Base-by-base conservation (phyloP, 2,797 vertebrate species). In the Pseudochromis fuscus region DNA sequence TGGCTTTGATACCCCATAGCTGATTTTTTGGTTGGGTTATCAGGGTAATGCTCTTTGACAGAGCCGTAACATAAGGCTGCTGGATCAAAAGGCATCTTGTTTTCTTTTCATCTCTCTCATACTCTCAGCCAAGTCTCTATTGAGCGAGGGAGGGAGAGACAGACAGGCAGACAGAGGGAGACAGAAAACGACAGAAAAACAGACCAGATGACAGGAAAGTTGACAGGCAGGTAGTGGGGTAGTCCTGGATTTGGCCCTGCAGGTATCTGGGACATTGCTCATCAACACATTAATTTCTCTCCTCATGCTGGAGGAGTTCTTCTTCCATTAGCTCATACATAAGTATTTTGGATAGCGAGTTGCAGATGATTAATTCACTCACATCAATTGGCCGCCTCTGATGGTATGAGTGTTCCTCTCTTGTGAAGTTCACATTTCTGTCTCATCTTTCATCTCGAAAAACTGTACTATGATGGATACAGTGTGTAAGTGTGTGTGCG, bases 81-180 rank as follows among this genome's bases (percentile, higher is more conserved):
- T 55, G 77, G 83, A 91, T 93, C 85, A 89, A 87, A 89, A 85
- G 68, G 59, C 77, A 81, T 87, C 91, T 90, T 90, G 82, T 89
- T 89, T 92, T 86, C 84, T 85, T 87, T 89, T 89, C 86, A 85
- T 91, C 82, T 87, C 82, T 87, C 65, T 61, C 62, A 4, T 42
- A 53, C 77, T 67, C 53, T 81, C 64, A 56, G 74, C 83, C 79
- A 77, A 79, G 72, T 77, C 82, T 77, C 68, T 57, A 58, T 18
- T n/a, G 62, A 79, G 68, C 3, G 12, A 61, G 79, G 2, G 50
- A 48, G 65, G 38, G 9, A 35, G 18, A 16, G 37, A 28, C 6
- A 2, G 46, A 58, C 6, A 52, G 53, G 77, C 24, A 40, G 62
- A 77, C 37, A 28, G 72, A 72, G n/a, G 30, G 60, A 78, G 77